Evolutionary conservation across 1,140 invertebrate species (phyloP), one percentile per base, ranked within the genome.

Genomic region (Subanguina moxae): DNA sequence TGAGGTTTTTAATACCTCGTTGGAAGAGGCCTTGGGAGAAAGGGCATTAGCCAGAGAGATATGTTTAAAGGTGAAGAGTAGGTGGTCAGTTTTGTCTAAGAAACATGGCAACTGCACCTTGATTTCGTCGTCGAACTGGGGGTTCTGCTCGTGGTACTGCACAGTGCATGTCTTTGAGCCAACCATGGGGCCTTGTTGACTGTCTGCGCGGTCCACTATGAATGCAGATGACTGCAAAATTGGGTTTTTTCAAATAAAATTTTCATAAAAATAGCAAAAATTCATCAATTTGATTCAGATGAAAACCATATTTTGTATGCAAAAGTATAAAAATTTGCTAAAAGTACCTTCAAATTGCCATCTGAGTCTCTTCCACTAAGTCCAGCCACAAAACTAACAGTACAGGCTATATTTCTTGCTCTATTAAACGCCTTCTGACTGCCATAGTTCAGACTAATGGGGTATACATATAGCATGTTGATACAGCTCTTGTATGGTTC

Each of bases 121-220:
- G 9, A 78, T 57, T 57, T 76, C 74, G 21, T 73, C 59, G 45
- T 68, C 62, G 42, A 76, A 76, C 5, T 42, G 43, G 0, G 74
- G 74, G 66, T 65, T 76, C 48, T 78, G 76, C 56, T 76, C 74
- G 46, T 76, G 74, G 57, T 76, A 76, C 42, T 74, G 74, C 1
- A 76, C 67, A 8, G 64, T 42, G 25, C 71, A 78, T 42, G 61
- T 56, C 27, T 62, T 43, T 13, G 64, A 65, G n/a, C 28, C 25
- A 25, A 78, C 65, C 21, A 65, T 64, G 15, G 74, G 72, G 13
- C 74, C 74, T 27, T 58, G 46, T 25, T 58, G 46, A n/a, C 48
- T 30, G 38, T 68, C 48, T 21, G 61, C 45, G 5, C 58, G 66
- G 64, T 76, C 56, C 21, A 76, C 38, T 68, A 78, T 76, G n/a